A percentile compares a stretch with the other conserved stretches of the same genome.
Conservation (phyloP, 2,888 invertebrate species). For the Brenthis hecate region DNA sequence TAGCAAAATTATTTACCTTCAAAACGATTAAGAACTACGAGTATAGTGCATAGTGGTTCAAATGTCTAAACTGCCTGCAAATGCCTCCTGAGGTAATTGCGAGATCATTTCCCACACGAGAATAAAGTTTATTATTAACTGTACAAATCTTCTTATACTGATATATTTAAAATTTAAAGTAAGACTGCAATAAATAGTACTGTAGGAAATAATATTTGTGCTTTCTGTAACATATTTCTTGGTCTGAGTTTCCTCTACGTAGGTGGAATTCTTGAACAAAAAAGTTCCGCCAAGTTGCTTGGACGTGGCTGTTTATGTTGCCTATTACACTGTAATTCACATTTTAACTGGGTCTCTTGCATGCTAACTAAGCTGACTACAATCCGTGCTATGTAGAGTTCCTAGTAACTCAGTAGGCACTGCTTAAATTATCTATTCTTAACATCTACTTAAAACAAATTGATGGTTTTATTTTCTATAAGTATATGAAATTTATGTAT, state of each 20-base stretch:
- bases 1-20: too few species aligned
- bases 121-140: too few species aligned
- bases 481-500: too few species aligned
- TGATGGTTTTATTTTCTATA: background rate
- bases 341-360: constrained; percentile 35
- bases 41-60: too few species aligned
- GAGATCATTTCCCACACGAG: too few species aligned
- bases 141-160: too few species aligned
- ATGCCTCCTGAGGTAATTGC: too few species aligned
- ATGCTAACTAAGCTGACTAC: constrained; percentile 33
- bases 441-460: background rate
- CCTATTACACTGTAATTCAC: constrained; percentile 41
- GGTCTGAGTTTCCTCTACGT: constrained; percentile 36
- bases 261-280: constrained; percentile 48
- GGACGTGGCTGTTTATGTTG: constrained; percentile 41
- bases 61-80: too few species aligned
- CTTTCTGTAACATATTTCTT: background rate
- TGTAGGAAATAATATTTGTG: background rate
- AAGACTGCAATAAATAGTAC: background rate
- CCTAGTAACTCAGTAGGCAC: background rate
- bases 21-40: background rate
- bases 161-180: too few species aligned
- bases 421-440: background rate
- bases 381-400: constrained; percentile 7
- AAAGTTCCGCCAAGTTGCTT: constrained; percentile 46